These are phyloP conservation scores for Neodon shergylaensis DNA, from an alignment of 2,113 vertebrate genomes.

Conservation along the genomic window DNA sequence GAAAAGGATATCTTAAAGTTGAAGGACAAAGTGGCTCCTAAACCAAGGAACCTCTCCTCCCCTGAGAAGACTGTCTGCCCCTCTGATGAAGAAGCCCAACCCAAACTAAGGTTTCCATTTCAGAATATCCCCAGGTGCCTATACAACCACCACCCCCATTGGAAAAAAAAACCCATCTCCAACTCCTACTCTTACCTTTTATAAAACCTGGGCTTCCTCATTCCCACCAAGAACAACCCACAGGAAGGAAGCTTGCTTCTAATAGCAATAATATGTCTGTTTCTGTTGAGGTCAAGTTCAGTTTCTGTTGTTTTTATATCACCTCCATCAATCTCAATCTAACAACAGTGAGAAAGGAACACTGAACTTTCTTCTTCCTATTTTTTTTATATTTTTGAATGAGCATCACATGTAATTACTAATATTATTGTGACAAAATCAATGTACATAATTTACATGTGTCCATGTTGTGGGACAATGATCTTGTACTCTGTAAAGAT, in stretches of 20 bases:
- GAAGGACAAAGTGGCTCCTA: not conserved
- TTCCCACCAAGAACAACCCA: not conserved
- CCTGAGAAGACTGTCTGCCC: not conserved
- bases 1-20: not conserved
- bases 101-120: not conserved
- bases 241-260: not conserved
- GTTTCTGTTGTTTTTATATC: not conserved
- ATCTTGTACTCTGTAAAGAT: too few species aligned
- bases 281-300: not conserved
- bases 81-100: not conserved
- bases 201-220: not conserved
- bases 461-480: not conserved
- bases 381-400: constrained; percentile 28
- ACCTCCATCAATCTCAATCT: not conserved
- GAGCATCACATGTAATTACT: not conserved
- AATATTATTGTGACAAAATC: not conserved
- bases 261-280: not conserved
- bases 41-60: not conserved
- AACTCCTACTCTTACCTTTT: not conserved
- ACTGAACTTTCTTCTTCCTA: not conserved
- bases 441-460: not conserved
- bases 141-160: not conserved
- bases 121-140: not conserved
- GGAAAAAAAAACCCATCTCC: too few species aligned
- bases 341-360: not conserved